Percentiles rank a stretch among this genome's conserved stretches.
Evolutionary conservation across 2,113 vertebrate genomes (phyloP).

Genomic region (Python bivittatus): DNA sequence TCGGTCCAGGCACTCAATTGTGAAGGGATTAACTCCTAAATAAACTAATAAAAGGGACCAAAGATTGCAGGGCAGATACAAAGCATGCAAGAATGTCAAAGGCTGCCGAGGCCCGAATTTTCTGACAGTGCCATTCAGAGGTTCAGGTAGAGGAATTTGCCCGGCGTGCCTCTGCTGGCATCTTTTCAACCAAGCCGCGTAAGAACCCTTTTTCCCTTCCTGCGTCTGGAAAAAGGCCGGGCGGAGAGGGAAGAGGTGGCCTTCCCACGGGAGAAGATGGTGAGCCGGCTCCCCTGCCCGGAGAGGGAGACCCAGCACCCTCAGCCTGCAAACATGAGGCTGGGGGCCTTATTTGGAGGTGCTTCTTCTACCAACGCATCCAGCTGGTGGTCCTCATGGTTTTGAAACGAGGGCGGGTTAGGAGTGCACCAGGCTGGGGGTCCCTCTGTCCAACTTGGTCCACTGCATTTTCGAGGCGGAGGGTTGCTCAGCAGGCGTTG

Average conservation of each 20-base stretch:
- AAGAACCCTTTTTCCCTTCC: neutral
- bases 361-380: neutral
- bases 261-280: too few relatives aligned
- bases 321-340: neutral
- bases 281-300: too few relatives aligned
- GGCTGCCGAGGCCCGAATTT: neutral
- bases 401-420: too few relatives aligned
- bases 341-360: neutral
- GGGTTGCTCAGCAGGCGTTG: neutral
- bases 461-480: too few relatives aligned
- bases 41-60: constrained; percentile 72
- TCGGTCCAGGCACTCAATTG: constrained; percentile 69
- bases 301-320: too few relatives aligned
- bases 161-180: neutral
- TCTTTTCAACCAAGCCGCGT: neutral
- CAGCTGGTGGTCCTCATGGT: neutral
- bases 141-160: neutral
- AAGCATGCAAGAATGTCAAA: constrained; percentile 33
- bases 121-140: constrained; percentile 1
- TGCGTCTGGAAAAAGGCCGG: neutral
- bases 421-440: neutral
- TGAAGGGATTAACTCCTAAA: constrained; percentile 79
- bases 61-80: constrained; percentile 53
- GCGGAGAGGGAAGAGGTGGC: neutral
- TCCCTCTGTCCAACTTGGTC: too few relatives aligned